Percentiles rank a stretch among this genome's conserved stretches.
Evolutionary conservation across 2,113 vertebrate species (phyloP).

Genomic region (Hystrix cristata): DNA sequence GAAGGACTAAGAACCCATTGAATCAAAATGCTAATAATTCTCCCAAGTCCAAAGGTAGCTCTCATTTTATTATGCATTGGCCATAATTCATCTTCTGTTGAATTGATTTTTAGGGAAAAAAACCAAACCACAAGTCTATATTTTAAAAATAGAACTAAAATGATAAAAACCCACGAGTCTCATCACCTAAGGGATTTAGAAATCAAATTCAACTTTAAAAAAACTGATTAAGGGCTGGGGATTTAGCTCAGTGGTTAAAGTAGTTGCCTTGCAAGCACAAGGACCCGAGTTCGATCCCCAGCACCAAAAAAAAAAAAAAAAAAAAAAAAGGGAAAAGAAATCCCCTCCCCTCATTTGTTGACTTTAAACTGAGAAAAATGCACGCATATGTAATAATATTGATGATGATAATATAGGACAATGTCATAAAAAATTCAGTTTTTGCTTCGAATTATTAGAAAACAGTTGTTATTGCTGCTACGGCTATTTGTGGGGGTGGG

Average conservation of each 20-base stretch:
- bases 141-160: constrained; percentile 75
- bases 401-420: background rate
- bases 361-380: background rate
- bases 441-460: constrained; percentile 24
- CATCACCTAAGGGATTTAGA: constrained; percentile 58
- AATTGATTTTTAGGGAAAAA: constrained; percentile 48
- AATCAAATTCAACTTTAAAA: constrained; percentile 72
- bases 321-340: background rate
- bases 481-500: background rate
- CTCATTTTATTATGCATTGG: constrained; percentile 54
- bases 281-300: too few relatives aligned
- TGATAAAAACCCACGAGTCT: constrained; percentile 42
- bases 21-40: constrained; percentile 59
- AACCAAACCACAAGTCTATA: background rate
- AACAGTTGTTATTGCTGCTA: constrained; percentile 24
- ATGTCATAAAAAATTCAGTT: background rate
- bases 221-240: background rate
- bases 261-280: too few relatives aligned
- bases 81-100: constrained; percentile 39
- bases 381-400: background rate
- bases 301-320: background rate
- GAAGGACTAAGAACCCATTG: constrained; percentile 37
- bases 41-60: constrained; percentile 45
- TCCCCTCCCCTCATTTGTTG: background rate
- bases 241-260: too few relatives aligned